Base-by-base conservation (phyloP, 2,113 vertebrate genomes). In the Terrapene triunguis region DNA sequence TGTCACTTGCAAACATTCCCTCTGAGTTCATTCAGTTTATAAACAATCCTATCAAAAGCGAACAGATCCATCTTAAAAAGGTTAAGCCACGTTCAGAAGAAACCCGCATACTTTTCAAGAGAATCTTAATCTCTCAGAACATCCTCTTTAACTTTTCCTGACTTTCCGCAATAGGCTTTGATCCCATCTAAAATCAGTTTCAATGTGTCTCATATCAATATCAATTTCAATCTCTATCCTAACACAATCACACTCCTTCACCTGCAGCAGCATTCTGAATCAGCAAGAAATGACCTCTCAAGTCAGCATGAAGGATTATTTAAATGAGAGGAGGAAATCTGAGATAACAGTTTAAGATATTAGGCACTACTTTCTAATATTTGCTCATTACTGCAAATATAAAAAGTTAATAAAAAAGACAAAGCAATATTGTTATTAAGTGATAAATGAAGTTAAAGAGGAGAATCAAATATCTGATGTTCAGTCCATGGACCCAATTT, bases 381-480 rank as follows among this genome's bases (percentile, higher is more conserved):
- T 92, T 88, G 14, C n/a, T 11, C 10, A 91, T 90, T 69, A 54
- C 13, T 48, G 81, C 1, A 1, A 89, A 87, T 65, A 7, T 11
- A n/a, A 5, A 21, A 6, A 38, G 21, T 44, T 14, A 29, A 84
- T 7, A 88, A 51, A 81, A 90, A 65, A 79, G 12, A n/a, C 44
- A 92, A 96, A 93, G n/a, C 25, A 85, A 83, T 88, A 86, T 62
- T 24, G 5, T 83, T 6, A 44, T 44, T 84, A 16, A 72, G 87
- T 87, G 93, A 95, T 53, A 95, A 89, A 96, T 90, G 86, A 90
- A 92, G 80, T 79, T 89, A 92, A 88, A 51, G 85, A 85, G 53
- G 29, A 89, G 76, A 97, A 95, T 94, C 87, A 94, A 90, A 95
- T 97, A 88, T 74, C 54, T 90, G 91, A 76, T 86, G 83, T 89